phyloP scores from a whole-genome alignment of 2,113 vertebrate genomes.

The Megaceryle torquata region DNA sequence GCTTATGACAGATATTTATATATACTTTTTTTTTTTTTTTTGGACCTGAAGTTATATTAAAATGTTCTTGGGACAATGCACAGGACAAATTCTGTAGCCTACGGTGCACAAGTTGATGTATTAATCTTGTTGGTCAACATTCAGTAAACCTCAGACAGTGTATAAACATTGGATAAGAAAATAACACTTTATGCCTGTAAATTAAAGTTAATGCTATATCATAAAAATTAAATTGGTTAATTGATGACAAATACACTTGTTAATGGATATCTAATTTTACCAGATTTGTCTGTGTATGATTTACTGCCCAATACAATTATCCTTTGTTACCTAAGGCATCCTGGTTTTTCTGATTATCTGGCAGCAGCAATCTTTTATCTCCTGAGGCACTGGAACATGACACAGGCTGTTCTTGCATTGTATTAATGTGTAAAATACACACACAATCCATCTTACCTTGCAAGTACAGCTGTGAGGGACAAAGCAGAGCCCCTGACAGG shows the following conservation, averaged over 20 bases:
- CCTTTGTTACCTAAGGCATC: constrained; percentile 1
- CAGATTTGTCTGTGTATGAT: constrained; percentile 28
- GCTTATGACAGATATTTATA: neutral
- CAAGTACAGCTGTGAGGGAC: neutral
- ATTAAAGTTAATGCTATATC: constrained; percentile 1
- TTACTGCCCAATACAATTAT: constrained; percentile 21
- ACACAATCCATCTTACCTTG: neutral
- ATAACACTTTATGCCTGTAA: neutral
- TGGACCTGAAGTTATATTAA: constrained; percentile 12
- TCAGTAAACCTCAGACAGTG: constrained; percentile 23
- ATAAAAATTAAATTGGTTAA: neutral
- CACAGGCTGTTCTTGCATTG: neutral
- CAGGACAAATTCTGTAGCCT: constrained; percentile 40
- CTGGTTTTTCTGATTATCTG: constrained; percentile 33
- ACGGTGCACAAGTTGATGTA: constrained; percentile 13
- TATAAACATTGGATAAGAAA: neutral
- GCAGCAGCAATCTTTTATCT: neutral
- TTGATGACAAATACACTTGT: constrained; percentile 32
- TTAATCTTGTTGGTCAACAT: constrained; percentile 40
- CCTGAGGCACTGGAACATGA: neutral
- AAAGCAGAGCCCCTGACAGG: neutral
- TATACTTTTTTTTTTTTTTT: neutral
- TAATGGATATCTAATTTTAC: constrained; percentile 29
- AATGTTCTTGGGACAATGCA: constrained; percentile 9
- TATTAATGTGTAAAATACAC: neutral